These are phyloP conservation scores for Opisthograptis luteolata DNA, from an alignment of 2,888 invertebrate species.

Conservation along the genomic window DNA sequence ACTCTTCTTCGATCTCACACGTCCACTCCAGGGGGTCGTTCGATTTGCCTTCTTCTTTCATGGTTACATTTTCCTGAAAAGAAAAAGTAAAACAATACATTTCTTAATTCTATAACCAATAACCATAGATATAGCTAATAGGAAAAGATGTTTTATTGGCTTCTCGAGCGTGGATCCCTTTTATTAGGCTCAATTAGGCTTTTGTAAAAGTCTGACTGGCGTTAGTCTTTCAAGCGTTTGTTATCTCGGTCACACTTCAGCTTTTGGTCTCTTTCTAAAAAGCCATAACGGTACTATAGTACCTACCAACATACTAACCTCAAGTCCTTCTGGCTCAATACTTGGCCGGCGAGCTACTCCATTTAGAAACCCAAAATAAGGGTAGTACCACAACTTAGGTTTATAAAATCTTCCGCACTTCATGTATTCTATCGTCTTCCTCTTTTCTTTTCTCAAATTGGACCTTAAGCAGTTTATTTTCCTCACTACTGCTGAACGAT, in stretches of 20 bases:
- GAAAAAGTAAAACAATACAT: background rate
- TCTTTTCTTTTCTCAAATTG: slow-evolving; percentile 23
- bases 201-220: no score
- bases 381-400: slow-evolving; percentile 25
- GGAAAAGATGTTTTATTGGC: no score
- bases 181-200: no score
- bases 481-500: slow-evolving; percentile 19
- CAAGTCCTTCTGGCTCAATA: background rate
- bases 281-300: no score
- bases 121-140: no score
- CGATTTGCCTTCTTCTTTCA: slow-evolving; percentile 1
- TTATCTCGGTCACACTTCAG: no score
- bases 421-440: slow-evolving; percentile 1
- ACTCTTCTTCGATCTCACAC: background rate
- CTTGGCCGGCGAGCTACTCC: background rate
- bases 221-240: no score
- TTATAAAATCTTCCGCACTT: slow-evolving; percentile 9
- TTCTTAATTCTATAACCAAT: no score
- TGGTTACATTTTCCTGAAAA: slow-evolving; percentile 9
- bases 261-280: no score
- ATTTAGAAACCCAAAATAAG: slow-evolving; percentile 21
- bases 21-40: slow-evolving; percentile 1
- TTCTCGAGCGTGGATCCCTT: no score
- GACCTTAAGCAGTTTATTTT: slow-evolving; percentile 29
- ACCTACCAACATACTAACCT: slow-evolving; percentile 17